These are phyloP conservation scores for Neelides sp. DNA, from an alignment of 1,140 invertebrate genomes.

Conservation along the genomic window DNA sequence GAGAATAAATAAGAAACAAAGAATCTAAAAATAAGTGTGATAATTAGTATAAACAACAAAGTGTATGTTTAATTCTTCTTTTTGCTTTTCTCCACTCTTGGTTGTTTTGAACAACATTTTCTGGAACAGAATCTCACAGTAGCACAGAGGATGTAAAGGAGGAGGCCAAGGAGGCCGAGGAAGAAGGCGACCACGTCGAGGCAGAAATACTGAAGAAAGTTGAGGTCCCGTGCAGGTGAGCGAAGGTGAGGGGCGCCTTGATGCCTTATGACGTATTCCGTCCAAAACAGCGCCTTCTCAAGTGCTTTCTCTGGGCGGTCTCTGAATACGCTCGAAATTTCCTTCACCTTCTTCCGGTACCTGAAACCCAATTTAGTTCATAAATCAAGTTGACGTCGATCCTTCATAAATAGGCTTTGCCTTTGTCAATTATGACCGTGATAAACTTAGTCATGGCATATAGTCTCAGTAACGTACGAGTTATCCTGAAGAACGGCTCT, in stretches of 20 bases:
- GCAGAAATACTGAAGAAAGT: constrained; percentile 15
- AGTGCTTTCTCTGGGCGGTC: constrained; percentile 27
- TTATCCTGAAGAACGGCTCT: constrained; percentile 30
- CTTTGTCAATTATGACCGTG: neutral
- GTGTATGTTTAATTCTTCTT: too few relatives aligned
- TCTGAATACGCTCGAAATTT: constrained; percentile 18
- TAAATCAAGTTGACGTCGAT: neutral
- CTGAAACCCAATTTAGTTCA: constrained; percentile 11
- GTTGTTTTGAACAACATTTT: too few relatives aligned
- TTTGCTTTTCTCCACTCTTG: too few relatives aligned
- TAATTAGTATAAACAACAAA: too few relatives aligned
- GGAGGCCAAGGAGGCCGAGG: neutral
- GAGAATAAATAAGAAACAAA: too few relatives aligned
- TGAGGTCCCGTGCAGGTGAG: constrained; percentile 36
- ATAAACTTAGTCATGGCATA: neutral
- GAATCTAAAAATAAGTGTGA: too few relatives aligned
- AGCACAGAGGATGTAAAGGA: too few relatives aligned
- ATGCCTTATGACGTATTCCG: constrained; percentile 34
- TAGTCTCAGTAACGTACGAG: neutral
- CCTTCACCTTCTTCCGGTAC: constrained; percentile 12
- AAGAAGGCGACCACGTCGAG: neutral
- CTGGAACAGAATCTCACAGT: too few relatives aligned
- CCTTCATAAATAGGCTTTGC: neutral
- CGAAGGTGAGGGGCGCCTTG: constrained; percentile 35
- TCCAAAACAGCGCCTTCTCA: constrained; percentile 33